A percentile compares a stretch with the other conserved stretches of the same genome.
phyloP scores from a whole-genome alignment of 1,140 invertebrate species.

The Achroia grisella region DNA sequence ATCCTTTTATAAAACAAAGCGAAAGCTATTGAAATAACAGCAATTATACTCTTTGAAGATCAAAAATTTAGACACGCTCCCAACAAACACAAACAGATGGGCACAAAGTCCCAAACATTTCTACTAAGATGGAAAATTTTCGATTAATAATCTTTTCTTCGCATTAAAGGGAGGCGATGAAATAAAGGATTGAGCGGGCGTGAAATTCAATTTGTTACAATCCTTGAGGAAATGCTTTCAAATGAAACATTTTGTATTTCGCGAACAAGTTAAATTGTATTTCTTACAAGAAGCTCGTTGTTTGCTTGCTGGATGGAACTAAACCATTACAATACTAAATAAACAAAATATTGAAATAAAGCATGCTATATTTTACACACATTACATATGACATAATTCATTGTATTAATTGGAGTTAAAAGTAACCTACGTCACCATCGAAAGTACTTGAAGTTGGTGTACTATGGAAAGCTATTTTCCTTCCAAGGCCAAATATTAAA shows the following conservation, averaged over 20 bases:
- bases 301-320: constrained; percentile 29
- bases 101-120: constrained; percentile 16
- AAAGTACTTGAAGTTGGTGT: no score
- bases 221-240: constrained; percentile 51
- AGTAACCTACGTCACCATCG: no score
- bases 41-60: neutral
- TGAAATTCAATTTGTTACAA: constrained; percentile 65
- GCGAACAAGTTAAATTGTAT: constrained; percentile 53
- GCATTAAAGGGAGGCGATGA: constrained; percentile 46
- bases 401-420: no score
- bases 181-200: constrained; percentile 59
- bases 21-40: no score
- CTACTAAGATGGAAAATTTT: constrained; percentile 37
- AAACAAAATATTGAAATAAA: no score
- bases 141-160: constrained; percentile 59
- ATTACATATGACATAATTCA: no score
- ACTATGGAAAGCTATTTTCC: no score
- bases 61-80: neutral
- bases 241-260: constrained; percentile 55
- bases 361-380: no score
- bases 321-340: no score
- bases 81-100: constrained; percentile 19
- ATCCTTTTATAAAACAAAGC: no score
- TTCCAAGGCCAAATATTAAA: no score
- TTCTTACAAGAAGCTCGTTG: constrained; percentile 36